Percentiles rank a stretch among this genome's conserved stretches.
Conservation (phyloP, 1,140 invertebrate species). For the Coelopa frigida region DNA sequence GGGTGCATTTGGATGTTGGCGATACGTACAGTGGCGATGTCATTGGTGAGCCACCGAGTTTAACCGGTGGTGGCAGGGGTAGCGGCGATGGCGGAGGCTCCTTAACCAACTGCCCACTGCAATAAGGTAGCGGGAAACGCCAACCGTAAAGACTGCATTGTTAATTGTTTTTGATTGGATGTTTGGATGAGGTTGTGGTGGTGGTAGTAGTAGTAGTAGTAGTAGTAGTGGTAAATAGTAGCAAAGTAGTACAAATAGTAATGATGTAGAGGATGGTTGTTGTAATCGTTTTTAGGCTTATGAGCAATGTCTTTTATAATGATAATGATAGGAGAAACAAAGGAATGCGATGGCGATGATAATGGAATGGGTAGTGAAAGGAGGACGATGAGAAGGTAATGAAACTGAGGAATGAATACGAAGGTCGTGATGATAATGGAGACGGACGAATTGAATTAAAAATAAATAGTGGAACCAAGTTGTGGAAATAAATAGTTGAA, state of each 20-base stretch:
- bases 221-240: background rate
- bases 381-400: background rate
- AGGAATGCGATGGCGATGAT: background rate
- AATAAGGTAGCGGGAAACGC: constrained; percentile 88
- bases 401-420: too few relatives aligned
- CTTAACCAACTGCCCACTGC: constrained; percentile 70
- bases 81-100: constrained; percentile 65
- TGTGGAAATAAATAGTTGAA: too few relatives aligned
- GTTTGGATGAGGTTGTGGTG: constrained; percentile 7
- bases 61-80: constrained; percentile 65
- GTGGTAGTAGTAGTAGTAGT: constrained; percentile 5
- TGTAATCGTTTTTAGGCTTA: constrained; percentile 16
- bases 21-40: constrained; percentile 58
- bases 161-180: constrained; percentile 29
- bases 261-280: constrained; percentile 15
- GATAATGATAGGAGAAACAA: background rate
- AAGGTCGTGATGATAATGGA: too few relatives aligned
- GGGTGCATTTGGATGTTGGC: too few relatives aligned
- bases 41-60: constrained; percentile 60
- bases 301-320: constrained; percentile 1
- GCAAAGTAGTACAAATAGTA: constrained; percentile 13
- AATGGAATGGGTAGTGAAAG: background rate
- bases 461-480: too few relatives aligned
- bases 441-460: too few relatives aligned
- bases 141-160: constrained; percentile 81